Base-by-base conservation (phyloP, 1,140 invertebrate species). In the Pararge aegeria region DNA sequence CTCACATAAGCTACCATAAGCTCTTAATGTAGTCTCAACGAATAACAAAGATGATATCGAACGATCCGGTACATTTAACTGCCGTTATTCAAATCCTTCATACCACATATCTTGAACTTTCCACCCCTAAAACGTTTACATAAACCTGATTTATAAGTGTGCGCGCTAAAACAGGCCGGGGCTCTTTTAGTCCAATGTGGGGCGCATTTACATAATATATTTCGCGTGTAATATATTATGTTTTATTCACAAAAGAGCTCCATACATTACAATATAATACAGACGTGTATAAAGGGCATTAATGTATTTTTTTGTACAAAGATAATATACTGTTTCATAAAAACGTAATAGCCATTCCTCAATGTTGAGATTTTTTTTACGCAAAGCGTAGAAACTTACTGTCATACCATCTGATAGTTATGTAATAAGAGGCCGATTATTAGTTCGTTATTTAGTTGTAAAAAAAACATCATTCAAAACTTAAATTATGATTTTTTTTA, bases 121-220 rank as follows among this genome's bases (percentile, higher is more conserved):
- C 21, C 50, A 24, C 61, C 46, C 61, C 42, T 58, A 58, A 57
- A 57, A 54, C 51, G 44, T 49, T 59, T 64, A 64, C 61, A 59
- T 59, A 64, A 64, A 64, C 55, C 50, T 64, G 61, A 64, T 64
- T 64, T 64, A 64, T 64, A 49, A 48, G 37, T 54, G 52, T 59
- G 52, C 57, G 51, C 44, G 61, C 61, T 64, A 58, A 59, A 64
- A 64, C 50, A 54, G 56, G 55, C 61, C 61, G 53, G 52, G 54
- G 55, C 52, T 64, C 56, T 54, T 64, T 58, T 64, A 64, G 61
- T 53, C 57, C 55, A 58, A 64, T 58, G 61, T 48, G 55, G 60
- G 63, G 57, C 67, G 57, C 63, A 73, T 64, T 64, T 64, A 73
- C 70, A 66, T 73, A 70, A 73, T 67, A 73, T 70, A 73, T 73